phyloP scores from a whole-genome alignment of 2,113 vertebrate genomes.

The Apteryx owenii region DNA sequence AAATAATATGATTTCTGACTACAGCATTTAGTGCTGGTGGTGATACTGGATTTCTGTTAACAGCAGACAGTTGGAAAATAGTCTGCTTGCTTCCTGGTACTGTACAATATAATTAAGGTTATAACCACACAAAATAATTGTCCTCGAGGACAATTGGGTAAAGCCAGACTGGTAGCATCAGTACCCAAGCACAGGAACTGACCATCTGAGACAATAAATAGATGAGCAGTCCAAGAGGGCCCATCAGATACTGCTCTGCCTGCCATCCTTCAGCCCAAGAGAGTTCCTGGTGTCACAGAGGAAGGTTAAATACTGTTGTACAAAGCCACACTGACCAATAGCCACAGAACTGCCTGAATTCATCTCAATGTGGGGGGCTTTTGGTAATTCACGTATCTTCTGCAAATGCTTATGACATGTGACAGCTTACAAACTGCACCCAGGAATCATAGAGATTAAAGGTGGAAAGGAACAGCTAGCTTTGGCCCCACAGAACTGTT shows the following conservation, averaged over 20 bases:
- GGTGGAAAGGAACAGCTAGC: constrained; percentile 24
- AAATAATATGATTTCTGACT: constrained; percentile 37
- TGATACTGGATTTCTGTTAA: neutral
- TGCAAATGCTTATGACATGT: neutral
- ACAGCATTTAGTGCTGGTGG: neutral
- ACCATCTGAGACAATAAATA: neutral
- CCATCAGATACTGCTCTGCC: neutral
- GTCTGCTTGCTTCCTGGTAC: neutral
- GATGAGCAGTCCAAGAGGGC: neutral
- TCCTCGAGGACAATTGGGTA: neutral
- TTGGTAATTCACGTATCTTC: neutral
- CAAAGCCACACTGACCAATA: constrained; percentile 3
- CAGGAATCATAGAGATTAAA: constrained; percentile 47
- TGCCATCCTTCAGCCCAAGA: neutral
- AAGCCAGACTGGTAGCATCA: neutral
- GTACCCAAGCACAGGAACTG: neutral
- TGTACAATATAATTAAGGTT: neutral
- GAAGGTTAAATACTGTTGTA: neutral
- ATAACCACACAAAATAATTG: neutral
- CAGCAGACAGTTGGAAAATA: neutral
- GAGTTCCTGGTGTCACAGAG: neutral
- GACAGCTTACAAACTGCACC: constrained; percentile 38
- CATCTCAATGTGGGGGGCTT: constrained; percentile 46
- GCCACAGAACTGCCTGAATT: neutral
- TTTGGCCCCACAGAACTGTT: constrained; percentile 10